These are phyloP conservation scores for Caenorhabditis virilis DNA, from an alignment of 2,888 invertebrate genomes.

Conservation along the genomic window DNA sequence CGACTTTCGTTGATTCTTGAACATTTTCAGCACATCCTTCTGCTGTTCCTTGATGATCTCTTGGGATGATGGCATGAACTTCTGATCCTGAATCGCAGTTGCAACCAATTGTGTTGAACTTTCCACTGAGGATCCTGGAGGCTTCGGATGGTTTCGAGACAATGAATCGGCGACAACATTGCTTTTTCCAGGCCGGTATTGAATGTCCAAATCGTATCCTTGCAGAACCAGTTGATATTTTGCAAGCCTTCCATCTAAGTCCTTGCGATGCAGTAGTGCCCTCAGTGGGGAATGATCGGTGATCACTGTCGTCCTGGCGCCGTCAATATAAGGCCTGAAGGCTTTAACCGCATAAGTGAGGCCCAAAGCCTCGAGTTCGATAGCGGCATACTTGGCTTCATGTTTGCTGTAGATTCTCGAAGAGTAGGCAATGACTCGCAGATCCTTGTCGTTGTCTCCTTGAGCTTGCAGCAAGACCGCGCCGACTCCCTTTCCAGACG, in stretches of 20 bases:
- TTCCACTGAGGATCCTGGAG: neutral
- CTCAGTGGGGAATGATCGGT: constrained; percentile 29
- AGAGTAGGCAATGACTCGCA: constrained; percentile 15
- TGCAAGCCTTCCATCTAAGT: constrained; percentile 17
- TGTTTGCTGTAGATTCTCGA: constrained; percentile 7
- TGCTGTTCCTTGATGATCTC: neutral
- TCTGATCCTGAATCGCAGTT: no score
- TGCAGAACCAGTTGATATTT: constrained; percentile 22
- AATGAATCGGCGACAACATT: constrained; percentile 44
- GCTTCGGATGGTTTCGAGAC: constrained; percentile 14
- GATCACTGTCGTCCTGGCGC: constrained; percentile 8
- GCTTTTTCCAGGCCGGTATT: constrained; percentile 39
- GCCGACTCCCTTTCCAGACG: constrained; percentile 20
- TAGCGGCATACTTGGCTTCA: constrained; percentile 15
- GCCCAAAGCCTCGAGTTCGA: constrained; percentile 30
- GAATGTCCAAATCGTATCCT: constrained; percentile 34
- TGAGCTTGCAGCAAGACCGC: constrained; percentile 20
- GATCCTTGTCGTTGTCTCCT: constrained; percentile 7
- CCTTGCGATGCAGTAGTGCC: constrained; percentile 7
- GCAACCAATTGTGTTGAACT: neutral
- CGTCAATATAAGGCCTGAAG: constrained; percentile 26
- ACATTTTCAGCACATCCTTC: neutral
- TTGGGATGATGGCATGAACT: neutral
- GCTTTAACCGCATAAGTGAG: constrained; percentile 14
- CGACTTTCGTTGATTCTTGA: neutral